Conservation (phyloP, 2,113 vertebrate genomes). For the Cyprinodon brontotheroides region DNA sequence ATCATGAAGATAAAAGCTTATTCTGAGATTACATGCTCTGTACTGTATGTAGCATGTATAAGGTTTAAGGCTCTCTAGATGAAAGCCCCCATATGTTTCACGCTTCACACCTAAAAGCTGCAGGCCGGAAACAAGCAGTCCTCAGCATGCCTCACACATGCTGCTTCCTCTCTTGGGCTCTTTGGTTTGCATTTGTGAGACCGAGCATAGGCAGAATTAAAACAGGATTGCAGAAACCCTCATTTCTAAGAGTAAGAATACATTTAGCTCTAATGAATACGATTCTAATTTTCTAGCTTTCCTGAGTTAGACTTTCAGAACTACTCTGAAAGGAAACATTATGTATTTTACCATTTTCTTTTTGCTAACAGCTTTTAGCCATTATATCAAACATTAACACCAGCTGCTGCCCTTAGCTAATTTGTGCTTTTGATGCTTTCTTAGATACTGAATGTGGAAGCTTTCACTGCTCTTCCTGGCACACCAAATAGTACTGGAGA, state of each 20-base stretch:
- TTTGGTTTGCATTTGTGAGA: conserved; percentile 44
- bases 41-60: conserved; percentile 36
- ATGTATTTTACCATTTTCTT: conserved; percentile 11
- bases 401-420: conserved; percentile 61
- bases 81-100: conserved; percentile 75
- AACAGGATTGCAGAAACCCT: conserved; percentile 17
- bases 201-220: conserved; percentile 42
- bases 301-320: conserved; percentile 9
- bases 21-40: conserved; percentile 24
- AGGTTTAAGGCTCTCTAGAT: conserved; percentile 55
- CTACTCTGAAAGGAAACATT: conserved; percentile 4
- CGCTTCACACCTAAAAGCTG: conserved; percentile 71
- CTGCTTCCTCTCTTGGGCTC: conserved; percentile 57
- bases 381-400: conserved; percentile 34
- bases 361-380: conserved; percentile 30
- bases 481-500: conserved; percentile 36
- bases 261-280: conserved; percentile 5
- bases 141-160: conserved; percentile 51
- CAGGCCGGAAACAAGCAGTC: conserved; percentile 60
- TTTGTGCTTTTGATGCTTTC: conserved; percentile 44
- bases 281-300: conserved; percentile 13
- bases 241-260: not conserved
- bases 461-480: conserved; percentile 61
- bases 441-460: conserved; percentile 38
- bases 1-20: conserved; percentile 6